Conservation (phyloP, 2,888 invertebrate genomes). For the Apotomis capreana region DNA sequence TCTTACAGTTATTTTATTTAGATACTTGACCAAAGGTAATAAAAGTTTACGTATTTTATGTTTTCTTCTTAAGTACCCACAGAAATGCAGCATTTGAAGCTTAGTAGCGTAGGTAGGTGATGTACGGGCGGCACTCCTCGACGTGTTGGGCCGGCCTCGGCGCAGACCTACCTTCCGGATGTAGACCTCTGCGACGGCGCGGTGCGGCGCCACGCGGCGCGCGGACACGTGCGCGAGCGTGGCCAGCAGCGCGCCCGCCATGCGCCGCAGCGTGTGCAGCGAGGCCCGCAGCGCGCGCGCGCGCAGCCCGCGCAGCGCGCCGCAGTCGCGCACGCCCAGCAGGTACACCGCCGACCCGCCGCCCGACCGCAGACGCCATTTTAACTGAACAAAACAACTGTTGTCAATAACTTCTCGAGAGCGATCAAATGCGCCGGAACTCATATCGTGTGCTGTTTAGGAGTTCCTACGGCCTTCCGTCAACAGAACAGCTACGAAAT, state of each 20-base stretch:
- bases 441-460: no score
- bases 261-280: constrained; percentile 91
- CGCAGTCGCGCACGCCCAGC: constrained; percentile 96
- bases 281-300: constrained; percentile 94
- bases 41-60: no score
- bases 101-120: no score
- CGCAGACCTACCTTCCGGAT: constrained; percentile 87
- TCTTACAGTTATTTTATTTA: no score
- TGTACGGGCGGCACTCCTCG: no score
- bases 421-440: no score
- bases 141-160: not conserved
- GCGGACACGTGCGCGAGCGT: constrained; percentile 75
- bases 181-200: constrained; percentile 91
- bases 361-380: constrained; percentile 95
- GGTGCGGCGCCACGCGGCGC: constrained; percentile 68
- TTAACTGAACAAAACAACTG: constrained; percentile 84
- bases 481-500: no score
- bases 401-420: no score
- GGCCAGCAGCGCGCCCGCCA: constrained; percentile 95
- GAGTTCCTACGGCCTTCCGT: no score
- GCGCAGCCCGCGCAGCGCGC: constrained; percentile 92
- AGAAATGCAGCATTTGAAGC: no score
- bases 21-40: no score
- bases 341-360: constrained; percentile 99
- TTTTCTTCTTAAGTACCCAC: no score